A percentile compares a stretch with the other conserved stretches of the same genome.
Conservation (phyloP, 1,140 invertebrate species). For the Lordiphosa collinella region DNA sequence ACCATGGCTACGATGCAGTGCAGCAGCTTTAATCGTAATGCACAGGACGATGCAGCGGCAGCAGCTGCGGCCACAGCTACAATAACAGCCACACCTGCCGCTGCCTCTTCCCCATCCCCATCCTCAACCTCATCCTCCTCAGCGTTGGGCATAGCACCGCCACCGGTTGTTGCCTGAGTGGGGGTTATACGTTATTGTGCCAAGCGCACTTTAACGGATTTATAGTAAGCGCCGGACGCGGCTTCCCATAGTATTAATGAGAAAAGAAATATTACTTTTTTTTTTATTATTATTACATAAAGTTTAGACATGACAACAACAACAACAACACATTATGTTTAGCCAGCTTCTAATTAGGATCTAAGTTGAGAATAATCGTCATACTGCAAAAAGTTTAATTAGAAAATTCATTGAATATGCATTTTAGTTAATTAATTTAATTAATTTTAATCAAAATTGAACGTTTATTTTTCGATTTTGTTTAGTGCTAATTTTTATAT, state of each 20-base stretch:
- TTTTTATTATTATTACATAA: neutral
- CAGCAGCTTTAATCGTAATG: conserved; percentile 28
- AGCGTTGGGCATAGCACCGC: conserved; percentile 61
- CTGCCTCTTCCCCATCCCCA: conserved; percentile 5
- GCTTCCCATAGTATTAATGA: conserved; percentile 3
- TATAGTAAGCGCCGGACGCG: conserved; percentile 72
- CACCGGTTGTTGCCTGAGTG: conserved; percentile 79
- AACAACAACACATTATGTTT: neutral
- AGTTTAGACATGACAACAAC: conserved; percentile 4
- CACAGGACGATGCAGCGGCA: neutral
- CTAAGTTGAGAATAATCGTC: too few species aligned
- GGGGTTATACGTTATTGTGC: conserved; percentile 79
- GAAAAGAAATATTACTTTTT: too few species aligned
- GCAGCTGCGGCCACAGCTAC: conserved; percentile 5
- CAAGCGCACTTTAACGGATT: conserved; percentile 70
- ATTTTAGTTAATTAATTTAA: too few species aligned
- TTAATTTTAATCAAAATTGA: too few species aligned
- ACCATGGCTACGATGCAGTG: conserved; percentile 50
- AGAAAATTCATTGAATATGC: too few species aligned
- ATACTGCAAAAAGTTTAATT: too few species aligned
- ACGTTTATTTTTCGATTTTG: too few species aligned
- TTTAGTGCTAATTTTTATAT: too few species aligned
- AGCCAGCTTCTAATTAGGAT: too few species aligned
- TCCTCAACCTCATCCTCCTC: conserved; percentile 14
- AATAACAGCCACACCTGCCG: conserved; percentile 7